Evolutionary conservation across 2,888 invertebrate genomes (phyloP), one percentile per base, ranked within the genome.

Genomic region (Seira ritae): DNA sequence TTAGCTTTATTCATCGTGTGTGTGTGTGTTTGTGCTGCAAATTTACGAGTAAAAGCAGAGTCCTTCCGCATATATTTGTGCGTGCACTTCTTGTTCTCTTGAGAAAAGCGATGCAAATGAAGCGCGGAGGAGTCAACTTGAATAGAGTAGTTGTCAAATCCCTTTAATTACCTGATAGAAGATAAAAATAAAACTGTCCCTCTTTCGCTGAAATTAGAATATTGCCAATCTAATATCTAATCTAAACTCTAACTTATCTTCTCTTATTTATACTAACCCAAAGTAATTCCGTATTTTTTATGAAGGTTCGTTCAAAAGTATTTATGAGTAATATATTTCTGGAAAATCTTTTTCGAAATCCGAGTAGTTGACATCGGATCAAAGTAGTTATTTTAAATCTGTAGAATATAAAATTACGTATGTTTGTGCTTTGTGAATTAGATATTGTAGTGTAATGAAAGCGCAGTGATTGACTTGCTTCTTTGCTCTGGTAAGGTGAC

Each of bases 51-150:
- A 17, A 55, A 22, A 46, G 46, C 46, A n/a, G 20, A 1, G 10
- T 46, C 46, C 2, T 31, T 31, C 31, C n/a, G n/a, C n/a, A n/a
- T n/a, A 8, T 31, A 31, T 31, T 31, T 31, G 31, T 31, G 31
- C 31, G 31, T 31, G 31, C 31, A 31, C 31, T 8, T 31, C 31
- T 31, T 8, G 8, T 8, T 31, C 31, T 31, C 31, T 31, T 31
- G 31, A 4, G 8, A 8, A 31, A 31, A 31, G 60, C 37, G 31
- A 77, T 77, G 76, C 76, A 69, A 37, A 77, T 77, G 76, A 77
- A 77, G 42, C 60, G 76, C n/a, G 69, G 69, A 60, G 66, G 75
- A 77, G 60, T 69, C 76, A 55, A 77, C 76, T 20, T 69, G 69
- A 69, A 77, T 62, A 77, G 62, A 77, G 76, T 76, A 76, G 75